phyloP scores from a whole-genome alignment of 2,113 vertebrate genomes.

The Macrotis lagotis region DNA sequence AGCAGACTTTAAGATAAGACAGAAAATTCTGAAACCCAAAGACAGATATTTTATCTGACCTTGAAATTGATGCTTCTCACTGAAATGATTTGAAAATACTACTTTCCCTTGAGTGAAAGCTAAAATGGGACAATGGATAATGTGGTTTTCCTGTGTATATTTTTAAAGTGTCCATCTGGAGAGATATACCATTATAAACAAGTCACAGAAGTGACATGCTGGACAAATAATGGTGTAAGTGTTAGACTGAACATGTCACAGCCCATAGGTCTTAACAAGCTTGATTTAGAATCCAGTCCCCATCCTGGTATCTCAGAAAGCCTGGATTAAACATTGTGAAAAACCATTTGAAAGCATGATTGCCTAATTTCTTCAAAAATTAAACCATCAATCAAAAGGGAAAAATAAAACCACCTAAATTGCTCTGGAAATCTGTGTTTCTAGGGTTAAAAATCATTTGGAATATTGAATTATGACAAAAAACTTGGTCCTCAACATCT shows the following conservation, averaged over 20 bases:
- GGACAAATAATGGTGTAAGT: not conserved
- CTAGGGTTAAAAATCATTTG: not conserved
- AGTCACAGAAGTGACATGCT: fast-evolving
- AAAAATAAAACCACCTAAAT: not conserved
- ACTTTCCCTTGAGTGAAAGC: constrained; percentile 32
- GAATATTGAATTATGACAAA: not conserved
- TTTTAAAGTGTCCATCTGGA: constrained; percentile 46
- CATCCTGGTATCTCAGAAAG: not conserved
- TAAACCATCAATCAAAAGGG: not conserved
- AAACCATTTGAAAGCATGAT: fast-evolving
- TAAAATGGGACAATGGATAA: constrained; percentile 39
- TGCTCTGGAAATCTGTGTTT: not conserved
- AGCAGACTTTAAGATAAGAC: constrained; percentile 8
- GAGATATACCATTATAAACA: constrained; percentile 4
- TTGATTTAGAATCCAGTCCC: fast-evolving
- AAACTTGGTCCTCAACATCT: not conserved
- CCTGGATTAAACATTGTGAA: not conserved
- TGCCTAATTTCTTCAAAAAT: not conserved
- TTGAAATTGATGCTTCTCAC: constrained; percentile 60
- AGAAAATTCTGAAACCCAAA: constrained; percentile 38
- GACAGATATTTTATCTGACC: constrained; percentile 41
- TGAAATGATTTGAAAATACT: constrained; percentile 59
- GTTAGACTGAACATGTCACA: not conserved
- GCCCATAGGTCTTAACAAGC: fast-evolving
- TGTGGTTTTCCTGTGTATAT: constrained; percentile 61